phyloP scores from a whole-genome alignment of 2,113 vertebrate species.

The Lophochroa leadbeateri region DNA sequence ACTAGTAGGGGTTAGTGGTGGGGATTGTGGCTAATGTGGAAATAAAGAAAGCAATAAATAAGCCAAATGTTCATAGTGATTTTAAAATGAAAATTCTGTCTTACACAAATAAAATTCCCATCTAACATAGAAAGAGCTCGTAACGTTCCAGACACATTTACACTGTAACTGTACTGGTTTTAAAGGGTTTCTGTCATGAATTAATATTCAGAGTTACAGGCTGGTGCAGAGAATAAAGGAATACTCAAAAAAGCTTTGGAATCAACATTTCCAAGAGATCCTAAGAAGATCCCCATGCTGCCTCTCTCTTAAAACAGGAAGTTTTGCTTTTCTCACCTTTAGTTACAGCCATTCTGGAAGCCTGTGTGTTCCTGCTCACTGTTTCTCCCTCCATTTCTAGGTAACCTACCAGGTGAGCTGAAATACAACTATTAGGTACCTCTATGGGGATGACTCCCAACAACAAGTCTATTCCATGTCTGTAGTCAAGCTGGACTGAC shows the following conservation, averaged over 20 bases:
- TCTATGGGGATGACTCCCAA: neutral
- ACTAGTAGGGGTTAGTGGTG: constrained; percentile 80
- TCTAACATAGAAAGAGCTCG: constrained; percentile 42
- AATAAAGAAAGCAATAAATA: constrained; percentile 85
- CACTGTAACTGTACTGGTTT: neutral
- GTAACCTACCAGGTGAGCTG: neutral
- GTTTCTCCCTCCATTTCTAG: neutral
- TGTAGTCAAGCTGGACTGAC: neutral
- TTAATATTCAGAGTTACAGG: neutral
- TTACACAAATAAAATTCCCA: constrained; percentile 71
- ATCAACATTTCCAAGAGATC: neutral
- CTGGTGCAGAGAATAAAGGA: neutral
- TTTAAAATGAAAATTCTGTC: constrained; percentile 78
- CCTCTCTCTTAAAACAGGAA: neutral
- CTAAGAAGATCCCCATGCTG: neutral
- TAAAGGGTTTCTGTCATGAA: neutral
- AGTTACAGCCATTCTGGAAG: neutral
- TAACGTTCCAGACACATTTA: neutral
- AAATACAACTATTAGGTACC: neutral
- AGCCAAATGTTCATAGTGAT: constrained; percentile 78
- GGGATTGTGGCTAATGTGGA: constrained; percentile 83
- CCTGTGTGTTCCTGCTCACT: neutral
- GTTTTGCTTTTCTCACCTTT: neutral
- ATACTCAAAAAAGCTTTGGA: neutral
- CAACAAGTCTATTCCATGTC: neutral